Conservation (phyloP, 2,113 vertebrate species). For the Vicugna pacos region DNA sequence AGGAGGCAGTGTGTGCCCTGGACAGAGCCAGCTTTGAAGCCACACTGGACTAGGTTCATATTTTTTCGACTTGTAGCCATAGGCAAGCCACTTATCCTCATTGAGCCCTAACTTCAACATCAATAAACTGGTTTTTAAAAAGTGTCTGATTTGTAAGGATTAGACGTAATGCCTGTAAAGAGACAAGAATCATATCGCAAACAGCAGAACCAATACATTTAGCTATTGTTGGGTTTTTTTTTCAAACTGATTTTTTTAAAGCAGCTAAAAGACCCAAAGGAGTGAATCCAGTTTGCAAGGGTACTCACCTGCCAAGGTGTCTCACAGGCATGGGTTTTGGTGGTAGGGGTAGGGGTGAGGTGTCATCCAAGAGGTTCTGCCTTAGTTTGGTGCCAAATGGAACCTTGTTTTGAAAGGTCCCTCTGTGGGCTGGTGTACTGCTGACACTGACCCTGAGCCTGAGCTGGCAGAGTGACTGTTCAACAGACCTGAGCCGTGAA, state of each 20-base stretch:
- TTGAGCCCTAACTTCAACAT: neutral
- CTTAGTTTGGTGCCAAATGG: neutral
- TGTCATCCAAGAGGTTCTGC: neutral
- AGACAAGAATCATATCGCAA: neutral
- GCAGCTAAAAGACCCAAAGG: neutral
- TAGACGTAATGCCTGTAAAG: neutral
- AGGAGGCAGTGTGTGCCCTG: neutral
- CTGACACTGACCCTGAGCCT: neutral
- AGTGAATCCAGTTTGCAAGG: neutral
- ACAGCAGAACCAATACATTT: neutral
- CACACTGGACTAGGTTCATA: neutral
- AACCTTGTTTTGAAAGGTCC: neutral
- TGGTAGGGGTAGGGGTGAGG: neutral
- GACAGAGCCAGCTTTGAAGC: neutral
- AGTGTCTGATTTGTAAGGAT: constrained; percentile 8
- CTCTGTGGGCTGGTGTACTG: neutral
- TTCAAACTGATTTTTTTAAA: neutral
- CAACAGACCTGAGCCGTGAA: neutral
- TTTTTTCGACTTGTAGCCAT: neutral
- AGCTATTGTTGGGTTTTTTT: neutral
- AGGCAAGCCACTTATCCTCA: neutral
- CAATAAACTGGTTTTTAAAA: neutral
- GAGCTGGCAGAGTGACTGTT: neutral
- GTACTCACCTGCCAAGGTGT: neutral
- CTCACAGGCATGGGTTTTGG: neutral